Evolutionary conservation across 2,888 invertebrate genomes (phyloP), one percentile per base, ranked within the genome.

Genomic region (Prenolepis imparis): DNA sequence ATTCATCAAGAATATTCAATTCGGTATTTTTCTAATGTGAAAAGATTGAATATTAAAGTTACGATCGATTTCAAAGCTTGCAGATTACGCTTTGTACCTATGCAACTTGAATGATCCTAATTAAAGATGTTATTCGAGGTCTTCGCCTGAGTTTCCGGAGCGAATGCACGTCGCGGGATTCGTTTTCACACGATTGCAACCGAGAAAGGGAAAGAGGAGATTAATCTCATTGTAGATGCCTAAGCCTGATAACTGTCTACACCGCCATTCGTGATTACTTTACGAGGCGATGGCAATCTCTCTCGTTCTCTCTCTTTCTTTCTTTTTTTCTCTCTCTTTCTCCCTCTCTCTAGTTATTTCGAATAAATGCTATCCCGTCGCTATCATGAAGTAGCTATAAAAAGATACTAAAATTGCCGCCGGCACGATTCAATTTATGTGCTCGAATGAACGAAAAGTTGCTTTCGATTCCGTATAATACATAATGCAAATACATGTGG

Each of bases 241-340:
- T n/a, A 70, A 80, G 48, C 44, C n/a, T 48, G 78, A 80, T 80
- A 78, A 70, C 32, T 44, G 78, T 36, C 78, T 59, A 68, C 44
- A 59, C 44, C 70, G 78, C n/a, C 78, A 78, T 68, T 68, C 70
- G 44, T 80, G 78, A 80, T 80, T 80, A 70, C 78, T 80, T 80
- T 48, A 80, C 68, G 78, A 70, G 48, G 24, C 48, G 78, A 80
- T 61, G 78, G 70, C 59, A 70, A 80, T 80, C 70, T 80, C 70
- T n/a, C n/a, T 52, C 8, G n/a, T 18, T 52, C 6, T n/a, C 48
- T 52, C 48, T 18, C 18, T 18, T 15, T 44, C 15, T 18, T 15
- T 15, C 15, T 18, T 0, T 15, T 15, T 15, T 15, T 0, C 44
- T 48, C 18, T 18, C 4, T 15, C 44, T 15, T 15, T 0, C 44